Evolutionary conservation across 2,888 invertebrate species (phyloP).

Genomic region (Onthophagus sagittarius): DNA sequence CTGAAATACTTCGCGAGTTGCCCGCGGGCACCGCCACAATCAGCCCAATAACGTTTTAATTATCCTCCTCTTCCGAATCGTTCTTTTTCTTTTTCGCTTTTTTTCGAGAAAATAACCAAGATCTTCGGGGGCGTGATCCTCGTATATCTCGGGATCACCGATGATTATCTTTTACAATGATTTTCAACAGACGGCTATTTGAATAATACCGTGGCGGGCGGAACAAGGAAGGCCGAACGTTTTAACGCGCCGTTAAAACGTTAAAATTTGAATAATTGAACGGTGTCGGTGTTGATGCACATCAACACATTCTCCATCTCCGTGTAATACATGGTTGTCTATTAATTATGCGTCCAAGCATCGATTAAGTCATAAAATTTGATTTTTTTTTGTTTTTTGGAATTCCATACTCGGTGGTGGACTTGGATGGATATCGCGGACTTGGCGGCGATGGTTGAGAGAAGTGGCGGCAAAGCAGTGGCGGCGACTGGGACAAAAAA

Average conservation of each 20-base stretch:
- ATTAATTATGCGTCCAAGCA: neutral
- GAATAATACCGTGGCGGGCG: conserved; percentile 23
- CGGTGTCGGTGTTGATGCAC: neutral
- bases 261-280: conserved; percentile 13
- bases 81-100: too few species aligned
- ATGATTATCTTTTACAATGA: conserved; percentile 24
- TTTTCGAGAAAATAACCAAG: neutral
- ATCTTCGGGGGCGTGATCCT: neutral
- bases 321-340: neutral
- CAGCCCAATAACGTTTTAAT: neutral
- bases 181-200: conserved; percentile 23
- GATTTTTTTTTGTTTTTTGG: neutral
- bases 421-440: too few species aligned
- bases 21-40: neutral
- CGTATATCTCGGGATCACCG: conserved; percentile 17
- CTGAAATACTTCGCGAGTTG: neutral
- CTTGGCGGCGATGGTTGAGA: neutral
- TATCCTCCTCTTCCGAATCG: neutral
- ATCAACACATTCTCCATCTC: neutral
- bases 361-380: neutral
- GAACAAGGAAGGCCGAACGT: conserved; percentile 8
- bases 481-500: neutral
- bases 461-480: neutral
- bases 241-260: conserved; percentile 9
- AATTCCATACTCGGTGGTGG: too few species aligned